Base-by-base conservation (phyloP, 2,888 invertebrate genomes). In the Cyrtodaria siliqua region DNA sequence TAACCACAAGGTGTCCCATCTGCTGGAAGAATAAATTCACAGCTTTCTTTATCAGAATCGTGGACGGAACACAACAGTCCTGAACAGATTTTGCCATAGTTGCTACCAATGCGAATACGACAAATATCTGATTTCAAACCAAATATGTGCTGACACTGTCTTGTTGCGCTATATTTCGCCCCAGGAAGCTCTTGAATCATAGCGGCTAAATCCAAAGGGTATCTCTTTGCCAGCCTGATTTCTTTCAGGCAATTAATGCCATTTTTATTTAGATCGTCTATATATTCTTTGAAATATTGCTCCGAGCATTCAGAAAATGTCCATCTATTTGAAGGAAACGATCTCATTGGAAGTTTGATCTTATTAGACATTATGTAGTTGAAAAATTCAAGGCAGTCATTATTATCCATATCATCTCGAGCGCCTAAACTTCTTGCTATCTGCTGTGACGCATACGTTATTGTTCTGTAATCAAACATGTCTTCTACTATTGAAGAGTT, bases 341-440 rank as follows among this genome's bases (percentile, higher is more conserved):
- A 70, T 60, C 60, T 62, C 1, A 72, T 55, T 12, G 80, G 80
- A 16, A 81, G 64, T 56, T 71, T 73, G 9, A 81, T 52, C 49
- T 81, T 81, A 16, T 73, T 73, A n/a, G 70, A 68, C 80, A 81
- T 81, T 26, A 81, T 71, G 53, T 69, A 70, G 57, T 77, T 81
- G 23, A 77, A 77, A 67, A 81, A 81, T 26, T 77, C 76, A 0
- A 81, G 64, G 53, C 80, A 81, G 26, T 81, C 74, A n/a, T 81
- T 81, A 26, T 77, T 77, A 40, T 81, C 80, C 80, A 81, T 81
- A 33, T 81, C 80, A 42, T 81, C 80, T 27, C 76, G 56, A 12
- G 71, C 66, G 23, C 80, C 80, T 27, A 81, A 70, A 47, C 77
- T 77, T 47, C 80, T 20, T 24, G 73, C 70, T 33, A 81, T 63